phyloP scores from a whole-genome alignment of 2,888 invertebrate species.

The Agrilus mali region DNA sequence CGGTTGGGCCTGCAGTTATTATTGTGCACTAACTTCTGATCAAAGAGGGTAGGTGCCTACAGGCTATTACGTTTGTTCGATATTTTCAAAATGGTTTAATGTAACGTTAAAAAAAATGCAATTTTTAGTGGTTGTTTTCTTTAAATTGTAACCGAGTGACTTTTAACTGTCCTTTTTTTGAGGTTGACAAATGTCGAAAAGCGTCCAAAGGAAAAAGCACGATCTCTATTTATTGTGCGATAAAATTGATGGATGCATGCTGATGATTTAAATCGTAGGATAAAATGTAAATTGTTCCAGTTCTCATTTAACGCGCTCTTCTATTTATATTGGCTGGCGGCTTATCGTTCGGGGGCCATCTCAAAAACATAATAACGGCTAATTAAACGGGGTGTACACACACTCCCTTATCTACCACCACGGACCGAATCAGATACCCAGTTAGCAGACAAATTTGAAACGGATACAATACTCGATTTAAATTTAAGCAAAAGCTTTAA shows the following conservation, averaged over 20 bases:
- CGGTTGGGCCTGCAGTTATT: slow-evolving; percentile 29
- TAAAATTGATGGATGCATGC: slow-evolving; percentile 19
- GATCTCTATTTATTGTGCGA: slow-evolving; percentile 16
- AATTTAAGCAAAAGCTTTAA: too few species aligned
- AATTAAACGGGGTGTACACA: slow-evolving; percentile 19
- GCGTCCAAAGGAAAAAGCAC: slow-evolving; percentile 4
- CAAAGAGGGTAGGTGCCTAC: too few species aligned
- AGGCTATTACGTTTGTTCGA: too few species aligned
- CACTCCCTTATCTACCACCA: slow-evolving; percentile 1
- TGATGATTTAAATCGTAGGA: slow-evolving; percentile 20
- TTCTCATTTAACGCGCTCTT: slow-evolving; percentile 18
- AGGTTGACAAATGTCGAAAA: slow-evolving; percentile 2
- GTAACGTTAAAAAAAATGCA: too few species aligned
- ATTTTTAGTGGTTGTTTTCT: too few species aligned
- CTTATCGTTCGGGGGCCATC: slow-evolving; percentile 24
- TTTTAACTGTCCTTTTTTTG: neutral
- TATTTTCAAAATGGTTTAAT: too few species aligned
- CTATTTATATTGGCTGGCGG: slow-evolving; percentile 19
- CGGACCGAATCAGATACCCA: too few species aligned
- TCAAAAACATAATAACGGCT: slow-evolving; percentile 28
- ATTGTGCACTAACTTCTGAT: slow-evolving; percentile 14
- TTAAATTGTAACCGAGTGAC: too few species aligned
- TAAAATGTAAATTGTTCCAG: slow-evolving; percentile 20
- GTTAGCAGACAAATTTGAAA: too few species aligned
- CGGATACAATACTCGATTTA: too few species aligned